These are phyloP conservation scores for Syrrhaptes paradoxus DNA, from an alignment of 2,113 vertebrate species.

Conservation along the genomic window DNA sequence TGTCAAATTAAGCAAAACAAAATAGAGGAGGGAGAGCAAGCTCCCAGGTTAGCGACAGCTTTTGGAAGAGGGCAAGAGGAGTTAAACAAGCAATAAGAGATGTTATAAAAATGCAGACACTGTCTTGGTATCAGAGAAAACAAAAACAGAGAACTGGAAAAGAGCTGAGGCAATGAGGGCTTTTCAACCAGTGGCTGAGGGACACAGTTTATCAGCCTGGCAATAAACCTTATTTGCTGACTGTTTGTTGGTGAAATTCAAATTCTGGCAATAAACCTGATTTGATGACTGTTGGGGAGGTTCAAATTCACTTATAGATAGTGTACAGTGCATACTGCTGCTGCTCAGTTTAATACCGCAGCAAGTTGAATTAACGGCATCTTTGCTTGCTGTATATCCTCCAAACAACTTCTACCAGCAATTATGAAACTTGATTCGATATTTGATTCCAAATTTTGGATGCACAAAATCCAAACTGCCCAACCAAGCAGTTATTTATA, in stretches of 20 bases:
- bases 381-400: not conserved
- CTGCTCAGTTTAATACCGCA: not conserved
- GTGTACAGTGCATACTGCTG: not conserved
- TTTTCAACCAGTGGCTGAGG: not conserved
- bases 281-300: no score
- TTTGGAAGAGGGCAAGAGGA: not conserved
- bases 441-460: not conserved
- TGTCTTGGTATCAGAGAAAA: not conserved
- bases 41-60: not conserved
- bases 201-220: not conserved
- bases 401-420: not conserved
- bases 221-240: conserved; percentile 3
- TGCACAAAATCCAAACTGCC: not conserved
- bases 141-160: not conserved
- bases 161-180: not conserved
- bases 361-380: not conserved
- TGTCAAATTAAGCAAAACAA: not conserved
- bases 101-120: not conserved
- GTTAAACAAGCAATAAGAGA: not conserved
- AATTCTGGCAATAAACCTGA: not conserved
- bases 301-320: not conserved
- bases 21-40: not conserved
- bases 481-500: not conserved
- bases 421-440: rapidly evolving
- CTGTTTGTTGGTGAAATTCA: not conserved